A percentile compares a stretch with the other conserved stretches of the same genome.
These are phyloP conservation scores for Acronicta aceris DNA, from an alignment of 2,888 invertebrate species.

Conservation along the genomic window DNA sequence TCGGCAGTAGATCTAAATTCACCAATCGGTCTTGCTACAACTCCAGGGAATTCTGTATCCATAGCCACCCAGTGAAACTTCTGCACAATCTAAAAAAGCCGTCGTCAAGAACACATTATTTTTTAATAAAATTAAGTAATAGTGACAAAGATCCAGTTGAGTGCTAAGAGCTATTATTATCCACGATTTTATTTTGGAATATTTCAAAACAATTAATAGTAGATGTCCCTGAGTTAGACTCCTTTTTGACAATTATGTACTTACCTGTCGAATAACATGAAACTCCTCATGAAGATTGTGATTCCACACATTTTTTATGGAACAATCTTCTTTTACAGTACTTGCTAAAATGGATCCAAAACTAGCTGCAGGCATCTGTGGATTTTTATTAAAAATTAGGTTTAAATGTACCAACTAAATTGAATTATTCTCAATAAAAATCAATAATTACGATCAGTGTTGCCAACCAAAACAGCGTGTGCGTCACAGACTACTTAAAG, in stretches of 20 bases:
- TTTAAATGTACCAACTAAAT: no score
- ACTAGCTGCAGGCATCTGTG: slow-evolving; percentile 92
- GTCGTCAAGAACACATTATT: no score
- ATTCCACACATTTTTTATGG: slow-evolving; percentile 99
- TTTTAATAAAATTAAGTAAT: no score
- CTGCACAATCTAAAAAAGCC: slow-evolving; percentile 90
- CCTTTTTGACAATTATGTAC: slow-evolving; percentile 15
- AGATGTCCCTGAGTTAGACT: no score
- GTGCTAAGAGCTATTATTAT: no score
- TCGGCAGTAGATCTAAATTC: slow-evolving; percentile 97
- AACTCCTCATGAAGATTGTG: slow-evolving; percentile 99
- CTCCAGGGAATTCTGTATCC: slow-evolving; percentile 99
- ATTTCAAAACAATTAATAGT: no score
- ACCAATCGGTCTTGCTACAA: slow-evolving; percentile 98
- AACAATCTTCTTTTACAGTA: slow-evolving; percentile 94
- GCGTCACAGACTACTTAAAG: no score
- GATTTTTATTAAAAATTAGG: slow-evolving; percentile 14
- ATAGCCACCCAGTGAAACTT: slow-evolving; percentile 96
- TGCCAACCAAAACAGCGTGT: no score
- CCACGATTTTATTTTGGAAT: no score
- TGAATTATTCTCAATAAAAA: background rate
- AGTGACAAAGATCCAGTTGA: no score
- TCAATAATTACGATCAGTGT: no score
- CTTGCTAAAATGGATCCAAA: slow-evolving; percentile 86
- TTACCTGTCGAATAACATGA: slow-evolving; percentile 96